Evolutionary conservation across 2,113 vertebrate species (phyloP), one percentile per base, ranked within the genome.

Genomic region (Pheucticus melanocephalus): DNA sequence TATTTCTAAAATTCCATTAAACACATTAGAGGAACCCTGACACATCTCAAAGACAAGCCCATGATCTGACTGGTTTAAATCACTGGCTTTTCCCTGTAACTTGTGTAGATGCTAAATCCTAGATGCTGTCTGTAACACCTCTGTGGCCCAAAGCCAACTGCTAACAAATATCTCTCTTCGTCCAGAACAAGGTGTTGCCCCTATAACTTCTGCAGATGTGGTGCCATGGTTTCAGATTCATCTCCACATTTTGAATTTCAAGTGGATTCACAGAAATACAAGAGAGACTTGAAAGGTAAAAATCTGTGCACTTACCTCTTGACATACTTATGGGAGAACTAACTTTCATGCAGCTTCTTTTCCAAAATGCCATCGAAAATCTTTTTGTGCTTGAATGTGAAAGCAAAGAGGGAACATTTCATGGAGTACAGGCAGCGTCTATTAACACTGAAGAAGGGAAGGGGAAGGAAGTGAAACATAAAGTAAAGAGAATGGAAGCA

Each of bases 1-100:
- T 60, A 39, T 60, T 73, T 73, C 51, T 44, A 23, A 19, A 15
- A 30, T 75, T 82, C n/a, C 24, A 10, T 75, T 4, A 47, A 60
- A 33, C 30, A 23, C 24, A 42, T 53, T 10, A 45, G 31, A 61
- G 65, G 39, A 9, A 64, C 14, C 10, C 17, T 48, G 37, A 19
- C 0, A 0, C 20, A 71, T 24, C 35, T 72, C 30, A 47, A 48
- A 33, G 17, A 21, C 15, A 30, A 68, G 22, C 20, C 25, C 2
- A 0, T 64, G 23, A 44, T 25, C 33, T 45, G 22, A 6, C 37
- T n/a, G 18, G 33, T 65, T 82, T 53, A 56, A 57, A n/a, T 72
- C 37, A 16, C n/a, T 76, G 48, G 4, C 31, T 90, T 87, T 69
- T 53, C 42, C 31, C 28, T 4, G 2, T 51, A 22, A 40, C 40